Evolutionary conservation across 2,888 invertebrate genomes (phyloP).

Genomic region (Imbricaverruca yamaguchii): DNA sequence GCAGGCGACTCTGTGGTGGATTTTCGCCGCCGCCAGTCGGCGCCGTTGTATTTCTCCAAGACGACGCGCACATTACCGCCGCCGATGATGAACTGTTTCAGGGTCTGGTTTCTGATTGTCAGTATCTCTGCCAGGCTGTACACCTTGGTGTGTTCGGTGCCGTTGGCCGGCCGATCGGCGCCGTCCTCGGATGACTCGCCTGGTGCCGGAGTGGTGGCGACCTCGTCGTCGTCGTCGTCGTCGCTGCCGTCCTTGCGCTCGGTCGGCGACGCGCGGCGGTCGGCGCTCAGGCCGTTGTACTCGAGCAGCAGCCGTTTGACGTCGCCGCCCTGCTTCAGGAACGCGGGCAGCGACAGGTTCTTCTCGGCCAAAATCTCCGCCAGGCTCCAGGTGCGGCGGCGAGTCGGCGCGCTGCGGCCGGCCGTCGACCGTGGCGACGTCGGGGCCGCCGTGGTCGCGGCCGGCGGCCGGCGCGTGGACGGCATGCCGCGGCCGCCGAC

Average conservation of each 20-base stretch:
- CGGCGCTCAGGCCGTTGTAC: background rate
- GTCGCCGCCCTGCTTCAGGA: background rate
- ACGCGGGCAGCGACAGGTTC: background rate
- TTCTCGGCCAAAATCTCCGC: slow-evolving; percentile 7
- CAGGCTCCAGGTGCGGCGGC: background rate
- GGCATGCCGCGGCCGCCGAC: too few relatives aligned
- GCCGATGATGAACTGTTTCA: background rate
- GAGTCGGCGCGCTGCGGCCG: background rate
- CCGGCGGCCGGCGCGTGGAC: background rate
- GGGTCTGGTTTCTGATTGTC: background rate
- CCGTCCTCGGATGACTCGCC: background rate
- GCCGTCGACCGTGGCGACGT: background rate
- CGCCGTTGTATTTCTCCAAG: slow-evolving; percentile 9
- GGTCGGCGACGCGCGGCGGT: too few relatives aligned
- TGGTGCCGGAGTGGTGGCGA: background rate
- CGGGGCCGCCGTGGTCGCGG: background rate
- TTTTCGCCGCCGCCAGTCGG: background rate
- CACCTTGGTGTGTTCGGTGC: background rate
- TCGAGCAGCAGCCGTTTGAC: slow-evolving; percentile 14
- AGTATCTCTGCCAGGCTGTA: slow-evolving; percentile 14
- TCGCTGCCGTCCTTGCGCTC: background rate
- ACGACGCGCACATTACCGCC: background rate
- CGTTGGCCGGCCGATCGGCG: background rate
- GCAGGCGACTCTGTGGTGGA: background rate
- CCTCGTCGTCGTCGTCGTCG: background rate